Percentiles rank a stretch among this genome's conserved stretches.
Conservation (phyloP, 2,888 invertebrate species). For the Diplazon laetatorius region DNA sequence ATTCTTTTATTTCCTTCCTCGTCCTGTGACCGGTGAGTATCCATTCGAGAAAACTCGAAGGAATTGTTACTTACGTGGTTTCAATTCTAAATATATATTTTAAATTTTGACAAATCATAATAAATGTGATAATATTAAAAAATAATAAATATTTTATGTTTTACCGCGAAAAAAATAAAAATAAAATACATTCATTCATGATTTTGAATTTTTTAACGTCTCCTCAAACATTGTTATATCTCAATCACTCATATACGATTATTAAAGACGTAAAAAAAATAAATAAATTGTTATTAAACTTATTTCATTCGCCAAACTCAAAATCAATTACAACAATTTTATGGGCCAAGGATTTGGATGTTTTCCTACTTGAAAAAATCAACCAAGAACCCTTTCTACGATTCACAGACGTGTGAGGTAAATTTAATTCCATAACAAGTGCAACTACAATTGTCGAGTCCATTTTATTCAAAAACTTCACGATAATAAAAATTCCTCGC, state of each 20-base stretch:
- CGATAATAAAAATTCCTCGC: constrained; percentile 25
- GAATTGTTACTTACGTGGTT: not conserved
- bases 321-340: constrained; percentile 3
- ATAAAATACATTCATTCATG: not conserved
- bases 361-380: not conserved
- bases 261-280: not conserved
- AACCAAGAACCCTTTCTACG: not conserved
- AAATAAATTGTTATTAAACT: not conserved
- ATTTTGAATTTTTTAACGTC: no score
- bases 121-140: no score
- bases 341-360: constrained; percentile 6
- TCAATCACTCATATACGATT: not conserved
- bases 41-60: constrained; percentile 11
- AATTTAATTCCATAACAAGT: constrained; percentile 55
- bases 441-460: constrained; percentile 37
- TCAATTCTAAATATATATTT: no score
- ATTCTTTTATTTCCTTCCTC: not conserved
- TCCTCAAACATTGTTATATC: constrained; percentile 9
- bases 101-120: no score
- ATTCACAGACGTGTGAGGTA: constrained; percentile 32
- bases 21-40: no score
- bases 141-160: constrained; percentile 18
- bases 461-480: constrained; percentile 6
- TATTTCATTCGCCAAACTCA: not conserved
- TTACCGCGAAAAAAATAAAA: not conserved